These are phyloP conservation scores for Echinarachnius parma DNA, from an alignment of 53 echinoderm and acorn worm species.

Conservation along the genomic window DNA sequence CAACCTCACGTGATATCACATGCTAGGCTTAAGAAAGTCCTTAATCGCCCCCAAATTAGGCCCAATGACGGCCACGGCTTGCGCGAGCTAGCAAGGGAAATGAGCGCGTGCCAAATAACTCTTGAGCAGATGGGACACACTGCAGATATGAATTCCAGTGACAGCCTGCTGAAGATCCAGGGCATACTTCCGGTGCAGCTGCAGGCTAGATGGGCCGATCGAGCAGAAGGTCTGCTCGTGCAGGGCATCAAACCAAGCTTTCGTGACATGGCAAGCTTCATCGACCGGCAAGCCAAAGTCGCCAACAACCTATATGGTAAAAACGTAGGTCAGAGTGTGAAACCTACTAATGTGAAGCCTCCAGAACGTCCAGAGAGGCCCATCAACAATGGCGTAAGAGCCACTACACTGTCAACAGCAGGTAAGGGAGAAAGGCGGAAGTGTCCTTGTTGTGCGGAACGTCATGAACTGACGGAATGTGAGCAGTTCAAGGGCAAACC, in stretches of 20 bases:
- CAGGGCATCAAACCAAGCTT: conserved; percentile 23
- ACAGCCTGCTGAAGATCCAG: conserved; percentile 56
- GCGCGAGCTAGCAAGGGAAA: conserved; percentile 41
- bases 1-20: conserved; percentile 10
- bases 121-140: conserved; percentile 35
- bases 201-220: conserved; percentile 50
- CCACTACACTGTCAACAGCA: background rate
- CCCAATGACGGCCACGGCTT: conserved; percentile 42
- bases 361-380: background rate
- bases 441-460: conserved; percentile 8
- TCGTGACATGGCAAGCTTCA: conserved; percentile 38
- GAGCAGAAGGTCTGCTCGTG: conserved; percentile 26
- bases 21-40: conserved; percentile 26
- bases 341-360: background rate
- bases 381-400: background rate
- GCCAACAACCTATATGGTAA: conserved; percentile 38
- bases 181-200: conserved; percentile 28
- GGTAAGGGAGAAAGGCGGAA: background rate
- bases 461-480: conserved; percentile 31
- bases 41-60: conserved; percentile 30
- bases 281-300: conserved; percentile 18
- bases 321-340: conserved; percentile 7
- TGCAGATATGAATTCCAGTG: conserved; percentile 43
- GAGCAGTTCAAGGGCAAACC: conserved; percentile 21
- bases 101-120: conserved; percentile 50